phyloP scores from a whole-genome alignment of 2,888 invertebrate species.

The Spodoptera exigua region DNA sequence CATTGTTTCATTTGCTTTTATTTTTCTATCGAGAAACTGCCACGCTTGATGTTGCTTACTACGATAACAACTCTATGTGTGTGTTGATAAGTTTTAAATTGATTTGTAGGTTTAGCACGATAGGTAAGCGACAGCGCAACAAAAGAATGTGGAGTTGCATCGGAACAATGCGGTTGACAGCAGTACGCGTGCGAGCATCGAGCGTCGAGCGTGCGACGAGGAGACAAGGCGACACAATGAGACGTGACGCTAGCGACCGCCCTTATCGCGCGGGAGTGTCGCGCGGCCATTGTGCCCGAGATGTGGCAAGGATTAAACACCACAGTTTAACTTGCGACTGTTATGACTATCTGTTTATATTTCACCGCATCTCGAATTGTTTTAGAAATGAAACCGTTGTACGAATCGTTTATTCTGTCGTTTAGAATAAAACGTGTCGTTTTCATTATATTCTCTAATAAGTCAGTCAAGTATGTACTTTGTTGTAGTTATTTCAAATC shows the following conservation, averaged over 20 bases:
- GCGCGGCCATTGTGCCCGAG: slow-evolving; percentile 31
- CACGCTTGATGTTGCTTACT: not conserved
- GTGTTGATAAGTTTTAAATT: not conserved
- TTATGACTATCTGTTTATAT: slow-evolving; percentile 6
- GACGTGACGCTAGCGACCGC: slow-evolving; percentile 18
- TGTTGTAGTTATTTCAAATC: no score
- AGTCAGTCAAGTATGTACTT: no score
- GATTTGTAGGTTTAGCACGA: not conserved
- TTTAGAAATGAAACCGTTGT: no score
- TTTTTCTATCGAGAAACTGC: slow-evolving; percentile 30
- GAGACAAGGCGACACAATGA: slow-evolving; percentile 45
- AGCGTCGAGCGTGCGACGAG: slow-evolving; percentile 30
- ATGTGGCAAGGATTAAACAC: slow-evolving; percentile 44
- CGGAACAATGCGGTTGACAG: slow-evolving; percentile 49
- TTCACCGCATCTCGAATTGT: not conserved
- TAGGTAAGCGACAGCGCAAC: slow-evolving; percentile 33
- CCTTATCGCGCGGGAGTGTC: slow-evolving; percentile 39
- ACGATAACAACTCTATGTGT: not conserved
- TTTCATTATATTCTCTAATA: no score
- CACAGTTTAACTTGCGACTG: slow-evolving; percentile 17
- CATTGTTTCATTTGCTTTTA: slow-evolving; percentile 45
- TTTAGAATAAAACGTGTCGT: no score
- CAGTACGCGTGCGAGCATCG: slow-evolving; percentile 1
- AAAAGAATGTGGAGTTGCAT: slow-evolving; percentile 41
- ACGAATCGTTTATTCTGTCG: no score